These are phyloP conservation scores for Oncopeltus fasciatus DNA, from an alignment of 1,140 invertebrate genomes.

Conservation along the genomic window DNA sequence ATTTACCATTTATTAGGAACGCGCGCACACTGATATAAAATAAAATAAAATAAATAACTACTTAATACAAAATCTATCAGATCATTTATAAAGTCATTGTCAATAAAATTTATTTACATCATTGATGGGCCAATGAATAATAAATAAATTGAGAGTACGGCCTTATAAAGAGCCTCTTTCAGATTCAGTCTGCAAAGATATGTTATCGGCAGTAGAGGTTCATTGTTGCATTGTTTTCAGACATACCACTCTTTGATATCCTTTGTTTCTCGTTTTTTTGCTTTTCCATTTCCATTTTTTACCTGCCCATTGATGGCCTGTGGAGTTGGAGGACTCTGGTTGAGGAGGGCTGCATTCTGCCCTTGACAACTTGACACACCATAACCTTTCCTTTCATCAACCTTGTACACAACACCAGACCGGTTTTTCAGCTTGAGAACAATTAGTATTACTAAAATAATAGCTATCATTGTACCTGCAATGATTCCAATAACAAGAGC, in stretches of 20 bases:
- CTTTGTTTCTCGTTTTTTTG: constrained; percentile 64
- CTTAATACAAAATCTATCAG: constrained; percentile 1
- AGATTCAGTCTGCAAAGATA: constrained; percentile 1
- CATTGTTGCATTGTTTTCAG: constrained; percentile 31
- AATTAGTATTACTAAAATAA: constrained; percentile 77
- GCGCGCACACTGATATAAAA: not conserved
- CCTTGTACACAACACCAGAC: constrained; percentile 75
- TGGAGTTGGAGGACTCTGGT: constrained; percentile 35
- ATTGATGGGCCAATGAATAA: constrained; percentile 1
- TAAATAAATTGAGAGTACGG: not conserved
- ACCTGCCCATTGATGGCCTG: constrained; percentile 34
- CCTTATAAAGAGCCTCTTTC: not conserved
- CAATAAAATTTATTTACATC: constrained; percentile 7
- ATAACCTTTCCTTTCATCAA: constrained; percentile 69
- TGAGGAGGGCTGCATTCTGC: constrained; percentile 55
- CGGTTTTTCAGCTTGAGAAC: constrained; percentile 79
- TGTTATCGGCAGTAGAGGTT: not conserved
- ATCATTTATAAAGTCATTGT: constrained; percentile 5
- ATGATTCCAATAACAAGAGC: constrained; percentile 77
- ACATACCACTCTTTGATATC: constrained; percentile 92
- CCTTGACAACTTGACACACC: constrained; percentile 44
- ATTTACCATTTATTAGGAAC: constrained; percentile 6
- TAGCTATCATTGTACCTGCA: constrained; percentile 76
- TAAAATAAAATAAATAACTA: constrained; percentile 2
- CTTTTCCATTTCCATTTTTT: constrained; percentile 33